A percentile compares a stretch with the other conserved stretches of the same genome.
These are phyloP conservation scores for Pao palembangensis DNA, from an alignment of 2,113 vertebrate genomes.

Conservation along the genomic window DNA sequence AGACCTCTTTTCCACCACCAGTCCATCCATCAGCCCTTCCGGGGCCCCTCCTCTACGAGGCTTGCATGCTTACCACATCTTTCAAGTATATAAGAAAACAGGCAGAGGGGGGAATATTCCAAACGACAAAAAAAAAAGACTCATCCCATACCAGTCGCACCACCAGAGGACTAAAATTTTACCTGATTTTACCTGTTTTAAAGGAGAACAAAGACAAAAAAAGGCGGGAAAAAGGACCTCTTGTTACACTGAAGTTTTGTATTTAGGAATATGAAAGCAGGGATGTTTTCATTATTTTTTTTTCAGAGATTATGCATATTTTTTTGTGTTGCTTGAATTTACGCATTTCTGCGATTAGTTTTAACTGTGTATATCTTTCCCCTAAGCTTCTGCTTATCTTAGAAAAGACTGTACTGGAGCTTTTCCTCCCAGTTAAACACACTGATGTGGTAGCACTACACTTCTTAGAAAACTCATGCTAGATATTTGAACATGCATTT, in stretches of 20 bases:
- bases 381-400: conserved; percentile 48
- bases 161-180: conserved; percentile 95
- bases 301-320: conserved; percentile 92
- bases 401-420: conserved; percentile 46
- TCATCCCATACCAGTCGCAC: conserved; percentile 93
- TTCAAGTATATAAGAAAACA: conserved; percentile 83
- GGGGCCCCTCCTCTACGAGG: conserved; percentile 88
- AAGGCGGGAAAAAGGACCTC: conserved; percentile 86
- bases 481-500: conserved; percentile 54
- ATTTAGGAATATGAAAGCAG: conserved; percentile 98
- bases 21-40: conserved; percentile 80
- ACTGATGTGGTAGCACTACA: conserved; percentile 64
- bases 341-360: conserved; percentile 85
- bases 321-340: conserved; percentile 97
- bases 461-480: conserved; percentile 58
- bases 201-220: conserved; percentile 76
- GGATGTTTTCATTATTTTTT: conserved; percentile 92
- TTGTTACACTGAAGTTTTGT: conserved; percentile 99
- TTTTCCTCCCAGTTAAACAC: conserved; percentile 48
- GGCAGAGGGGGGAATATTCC: conserved; percentile 34
- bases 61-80: conserved; percentile 99
- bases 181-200: conserved; percentile 95
- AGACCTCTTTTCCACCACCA: conserved; percentile 77
- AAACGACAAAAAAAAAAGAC: conserved; percentile 75
- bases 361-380: conserved; percentile 85